Evolutionary conservation across 2,797 vertebrate genomes (phyloP), one percentile per base, ranked within the genome.

Genomic region (Psittacula derbiana): DNA sequence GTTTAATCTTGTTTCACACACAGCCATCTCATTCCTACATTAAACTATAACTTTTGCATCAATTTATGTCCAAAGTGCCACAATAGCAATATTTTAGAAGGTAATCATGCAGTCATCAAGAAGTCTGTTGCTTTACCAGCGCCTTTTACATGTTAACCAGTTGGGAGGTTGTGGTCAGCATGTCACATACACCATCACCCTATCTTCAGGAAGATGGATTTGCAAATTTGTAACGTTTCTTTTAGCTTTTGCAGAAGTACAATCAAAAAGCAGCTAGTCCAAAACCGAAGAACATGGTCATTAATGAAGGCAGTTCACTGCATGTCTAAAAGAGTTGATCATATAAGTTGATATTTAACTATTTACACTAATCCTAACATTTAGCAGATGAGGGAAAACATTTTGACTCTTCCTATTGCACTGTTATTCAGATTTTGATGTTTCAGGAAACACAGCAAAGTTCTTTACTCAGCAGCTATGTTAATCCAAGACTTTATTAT

Each of bases 161-260:
- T 28, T 86, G 74, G 93, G 86, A 88, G 80, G 80, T 70, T 96
- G 94, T 47, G 90, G 88, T 90, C 88, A 93, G 94, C 83, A 71
- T 57, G 66, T 93, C 85, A 96, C 52, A 78, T 55, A 93, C 47
- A 86, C 89, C 15, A 89, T 41, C 85, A 82, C 72, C 74, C 64
- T 97, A 91, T 96, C 96, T 97, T 93, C 95, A 97, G 93, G 94
- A 97, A 97, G 96, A 95, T 95, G 86, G 92, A 95, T 90, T 83
- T 96, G 89, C 86, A 97, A 96, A 78, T 47, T 46, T 27, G 86
- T 91, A 96, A 96, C 43, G 70, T 95, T 97, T 97, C 90, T 92
- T 93, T 93, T 69, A 95, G 87, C 52, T 93, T 97, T 96, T 97
- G 97, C 94, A 97, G 95, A 97, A 97, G 95, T 96, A 93, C 38